phyloP scores from a whole-genome alignment of 2,888 invertebrate species.

The Ophion obscuratus region DNA sequence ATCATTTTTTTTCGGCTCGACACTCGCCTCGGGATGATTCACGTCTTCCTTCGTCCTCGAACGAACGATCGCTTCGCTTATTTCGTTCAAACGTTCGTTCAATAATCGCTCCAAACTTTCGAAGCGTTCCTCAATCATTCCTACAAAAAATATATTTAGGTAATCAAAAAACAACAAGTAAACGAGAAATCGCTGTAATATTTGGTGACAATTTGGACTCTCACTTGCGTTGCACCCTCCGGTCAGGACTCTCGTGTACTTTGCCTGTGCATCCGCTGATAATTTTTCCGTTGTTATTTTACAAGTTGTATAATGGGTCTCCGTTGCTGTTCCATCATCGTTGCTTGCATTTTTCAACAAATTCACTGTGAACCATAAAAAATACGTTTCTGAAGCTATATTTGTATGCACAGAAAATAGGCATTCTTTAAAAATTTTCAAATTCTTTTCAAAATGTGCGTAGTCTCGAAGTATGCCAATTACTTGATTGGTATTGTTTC shows the following conservation, averaged over 20 bases:
- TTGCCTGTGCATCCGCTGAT: conserved; percentile 82
- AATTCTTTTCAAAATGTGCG: too few relatives aligned
- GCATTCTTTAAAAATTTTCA: not conserved
- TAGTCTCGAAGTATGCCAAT: too few relatives aligned
- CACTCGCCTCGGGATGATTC: not conserved
- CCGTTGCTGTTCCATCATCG: conserved; percentile 73
- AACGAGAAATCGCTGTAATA: not conserved
- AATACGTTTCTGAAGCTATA: not conserved
- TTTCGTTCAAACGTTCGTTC: conserved; percentile 69
- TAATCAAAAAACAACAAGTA: not conserved
- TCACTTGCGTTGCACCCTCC: conserved; percentile 82
- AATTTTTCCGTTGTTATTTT: conserved; percentile 82
- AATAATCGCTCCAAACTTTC: conserved; percentile 71
- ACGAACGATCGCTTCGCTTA: conserved; percentile 66
- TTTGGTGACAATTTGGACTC: conserved; percentile 10
- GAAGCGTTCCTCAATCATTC: conserved; percentile 73
- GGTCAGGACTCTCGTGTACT: conserved; percentile 81
- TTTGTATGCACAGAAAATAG: not conserved
- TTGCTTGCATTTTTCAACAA: conserved; percentile 55
- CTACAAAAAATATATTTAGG: conserved; percentile 68
- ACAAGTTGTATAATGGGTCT: conserved; percentile 82
- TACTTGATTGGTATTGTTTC: too few relatives aligned
- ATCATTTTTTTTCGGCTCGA: conserved; percentile 2
- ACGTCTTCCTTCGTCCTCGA: conserved; percentile 16
- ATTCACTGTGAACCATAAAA: conserved; percentile 31